A percentile compares a stretch with the other conserved stretches of the same genome.
Conservation (phyloP, 2,113 vertebrate species). For the Amazona guildingii region DNA sequence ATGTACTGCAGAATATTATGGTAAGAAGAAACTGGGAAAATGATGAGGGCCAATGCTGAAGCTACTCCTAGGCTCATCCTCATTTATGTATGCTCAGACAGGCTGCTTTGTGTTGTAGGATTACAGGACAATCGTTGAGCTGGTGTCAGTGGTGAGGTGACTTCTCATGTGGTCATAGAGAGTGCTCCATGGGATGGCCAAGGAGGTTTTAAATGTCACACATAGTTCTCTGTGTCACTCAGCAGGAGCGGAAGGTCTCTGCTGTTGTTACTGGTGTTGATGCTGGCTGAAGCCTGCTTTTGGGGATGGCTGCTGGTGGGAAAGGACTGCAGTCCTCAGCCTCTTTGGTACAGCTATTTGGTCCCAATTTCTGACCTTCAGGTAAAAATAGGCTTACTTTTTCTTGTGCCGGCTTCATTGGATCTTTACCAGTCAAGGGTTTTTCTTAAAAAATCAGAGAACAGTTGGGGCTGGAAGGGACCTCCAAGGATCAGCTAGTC, state of each 20-base stretch:
- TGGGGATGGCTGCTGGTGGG: background rate
- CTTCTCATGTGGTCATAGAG: background rate
- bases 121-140: background rate
- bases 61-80: background rate
- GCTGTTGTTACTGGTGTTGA: background rate
- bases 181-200: background rate
- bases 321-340: background rate
- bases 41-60: background rate
- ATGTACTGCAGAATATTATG: background rate
- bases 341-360: background rate
- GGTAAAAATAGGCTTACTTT: background rate
- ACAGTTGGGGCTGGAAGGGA: background rate
- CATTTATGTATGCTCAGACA: background rate
- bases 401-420: background rate
- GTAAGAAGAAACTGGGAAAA: slow-evolving; percentile 16
- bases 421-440: background rate
- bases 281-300: background rate
- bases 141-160: background rate
- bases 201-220: background rate
- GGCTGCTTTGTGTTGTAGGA: background rate
- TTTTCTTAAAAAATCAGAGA: background rate
- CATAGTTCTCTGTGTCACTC: background rate
- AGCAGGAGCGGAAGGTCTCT: background rate
- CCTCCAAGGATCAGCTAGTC: background rate
- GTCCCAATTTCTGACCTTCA: background rate